phyloP scores from a whole-genome alignment of 2,113 vertebrate species.

The Dunckerocampus dactyliophorus region DNA sequence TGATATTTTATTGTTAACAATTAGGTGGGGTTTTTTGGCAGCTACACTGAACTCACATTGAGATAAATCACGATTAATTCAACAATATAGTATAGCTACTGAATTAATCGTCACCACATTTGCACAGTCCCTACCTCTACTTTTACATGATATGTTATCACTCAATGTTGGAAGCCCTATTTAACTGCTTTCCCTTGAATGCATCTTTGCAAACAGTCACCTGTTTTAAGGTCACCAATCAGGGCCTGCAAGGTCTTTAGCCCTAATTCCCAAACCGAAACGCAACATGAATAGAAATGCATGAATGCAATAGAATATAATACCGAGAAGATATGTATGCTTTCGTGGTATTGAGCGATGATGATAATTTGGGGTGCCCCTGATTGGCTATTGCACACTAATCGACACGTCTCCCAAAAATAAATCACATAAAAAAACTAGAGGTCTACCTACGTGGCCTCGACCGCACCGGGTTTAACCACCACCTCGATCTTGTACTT shows the following conservation, averaged over 20 bases:
- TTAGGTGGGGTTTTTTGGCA: too few species aligned
- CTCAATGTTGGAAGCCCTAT: neutral
- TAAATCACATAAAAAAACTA: neutral
- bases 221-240: neutral
- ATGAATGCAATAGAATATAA: too few species aligned
- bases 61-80: too few species aligned
- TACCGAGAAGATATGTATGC: too few species aligned
- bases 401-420: neutral
- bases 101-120: neutral
- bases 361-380: too few species aligned
- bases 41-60: too few species aligned
- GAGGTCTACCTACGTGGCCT: constrained; percentile 83
- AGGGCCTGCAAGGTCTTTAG: too few species aligned
- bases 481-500: constrained; percentile 91
- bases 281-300: too few species aligned
- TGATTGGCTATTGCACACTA: neutral
- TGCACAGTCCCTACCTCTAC: neutral
- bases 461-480: constrained; percentile 83
- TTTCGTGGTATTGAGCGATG: neutral
- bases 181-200: neutral
- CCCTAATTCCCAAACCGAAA: too few species aligned
- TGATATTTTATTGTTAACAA: too few species aligned
- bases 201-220: neutral
- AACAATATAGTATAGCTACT: too few species aligned
- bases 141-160: neutral